Evolutionary conservation across 2,797 vertebrate species (phyloP).

Genomic region (Anguilla anguilla): DNA sequence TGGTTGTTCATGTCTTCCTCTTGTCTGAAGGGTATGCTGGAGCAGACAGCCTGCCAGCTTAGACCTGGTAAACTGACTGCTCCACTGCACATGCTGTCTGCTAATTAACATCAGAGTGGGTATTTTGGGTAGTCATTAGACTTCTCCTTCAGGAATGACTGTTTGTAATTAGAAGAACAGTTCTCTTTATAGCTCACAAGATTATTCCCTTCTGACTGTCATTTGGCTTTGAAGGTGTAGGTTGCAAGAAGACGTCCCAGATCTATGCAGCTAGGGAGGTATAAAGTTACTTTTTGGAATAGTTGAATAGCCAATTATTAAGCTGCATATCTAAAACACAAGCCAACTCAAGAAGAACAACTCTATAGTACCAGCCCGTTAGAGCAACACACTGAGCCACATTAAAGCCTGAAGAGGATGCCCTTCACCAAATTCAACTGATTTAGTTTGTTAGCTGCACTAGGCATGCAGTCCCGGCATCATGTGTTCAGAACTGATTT

Average conservation of each 20-base stretch:
- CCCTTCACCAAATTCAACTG: background rate
- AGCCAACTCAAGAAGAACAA: background rate
- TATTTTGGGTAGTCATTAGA: background rate
- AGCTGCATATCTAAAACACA: background rate
- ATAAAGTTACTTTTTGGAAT: constrained; percentile 13
- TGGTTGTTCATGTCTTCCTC: background rate
- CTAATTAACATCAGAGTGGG: background rate
- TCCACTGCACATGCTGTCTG: background rate
- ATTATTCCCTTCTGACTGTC: background rate
- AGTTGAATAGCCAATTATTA: background rate
- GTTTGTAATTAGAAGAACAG: constrained; percentile 27
- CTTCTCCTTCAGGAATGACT: constrained; percentile 18
- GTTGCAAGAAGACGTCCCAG: constrained; percentile 15
- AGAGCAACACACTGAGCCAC: background rate
- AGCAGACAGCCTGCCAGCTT: background rate
- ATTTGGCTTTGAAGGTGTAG: constrained; percentile 35
- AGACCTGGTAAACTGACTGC: background rate
- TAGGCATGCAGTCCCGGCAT: too few species aligned
- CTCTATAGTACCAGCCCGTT: background rate
- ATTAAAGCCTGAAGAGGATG: background rate
- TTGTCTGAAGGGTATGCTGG: background rate
- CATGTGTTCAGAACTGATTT: background rate
- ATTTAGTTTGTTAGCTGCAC: background rate
- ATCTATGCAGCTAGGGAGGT: background rate
- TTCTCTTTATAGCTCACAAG: background rate